Evolutionary conservation across 2,113 vertebrate genomes (phyloP).

Genomic region (Peromyscus leucopus): DNA sequence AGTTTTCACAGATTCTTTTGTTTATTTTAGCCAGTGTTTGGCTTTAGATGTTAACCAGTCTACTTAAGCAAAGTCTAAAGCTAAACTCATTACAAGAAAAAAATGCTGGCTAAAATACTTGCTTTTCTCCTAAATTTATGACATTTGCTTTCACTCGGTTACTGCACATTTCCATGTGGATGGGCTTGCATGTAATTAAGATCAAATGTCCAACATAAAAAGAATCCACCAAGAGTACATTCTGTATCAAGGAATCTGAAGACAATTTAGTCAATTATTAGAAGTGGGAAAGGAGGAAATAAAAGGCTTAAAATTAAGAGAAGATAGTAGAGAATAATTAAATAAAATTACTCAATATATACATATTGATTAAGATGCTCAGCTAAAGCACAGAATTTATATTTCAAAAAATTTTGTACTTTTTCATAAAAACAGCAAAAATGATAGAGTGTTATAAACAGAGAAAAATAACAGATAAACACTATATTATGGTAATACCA

Average conservation of each 20-base stretch:
- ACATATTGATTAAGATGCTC: neutral
- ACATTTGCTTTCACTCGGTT: slow-evolving; percentile 53
- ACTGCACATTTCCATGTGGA: slow-evolving; percentile 55
- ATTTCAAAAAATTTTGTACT: neutral
- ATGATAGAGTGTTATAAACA: neutral
- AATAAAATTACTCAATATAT: neutral
- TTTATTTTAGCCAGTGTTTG: slow-evolving; percentile 34
- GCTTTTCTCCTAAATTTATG: slow-evolving; percentile 69
- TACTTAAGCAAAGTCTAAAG: slow-evolving; percentile 51
- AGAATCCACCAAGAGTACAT: neutral
- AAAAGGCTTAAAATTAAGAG: neutral
- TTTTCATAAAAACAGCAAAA: neutral
- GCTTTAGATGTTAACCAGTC: slow-evolving; percentile 18
- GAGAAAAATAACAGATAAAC: neutral
- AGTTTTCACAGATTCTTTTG: slow-evolving; percentile 48
- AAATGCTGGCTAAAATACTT: slow-evolving; percentile 47
- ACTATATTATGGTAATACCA: neutral
- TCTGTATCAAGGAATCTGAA: slow-evolving; percentile 39
- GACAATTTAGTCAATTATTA: neutral
- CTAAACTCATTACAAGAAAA: slow-evolving; percentile 42
- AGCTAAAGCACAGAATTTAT: neutral
- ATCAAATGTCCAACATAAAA: slow-evolving; percentile 13
- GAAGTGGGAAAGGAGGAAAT: neutral
- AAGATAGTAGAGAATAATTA: neutral
- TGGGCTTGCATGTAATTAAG: slow-evolving; percentile 51